phyloP scores from a whole-genome alignment of 2,113 vertebrate species.

The Melospiza georgiana region DNA sequence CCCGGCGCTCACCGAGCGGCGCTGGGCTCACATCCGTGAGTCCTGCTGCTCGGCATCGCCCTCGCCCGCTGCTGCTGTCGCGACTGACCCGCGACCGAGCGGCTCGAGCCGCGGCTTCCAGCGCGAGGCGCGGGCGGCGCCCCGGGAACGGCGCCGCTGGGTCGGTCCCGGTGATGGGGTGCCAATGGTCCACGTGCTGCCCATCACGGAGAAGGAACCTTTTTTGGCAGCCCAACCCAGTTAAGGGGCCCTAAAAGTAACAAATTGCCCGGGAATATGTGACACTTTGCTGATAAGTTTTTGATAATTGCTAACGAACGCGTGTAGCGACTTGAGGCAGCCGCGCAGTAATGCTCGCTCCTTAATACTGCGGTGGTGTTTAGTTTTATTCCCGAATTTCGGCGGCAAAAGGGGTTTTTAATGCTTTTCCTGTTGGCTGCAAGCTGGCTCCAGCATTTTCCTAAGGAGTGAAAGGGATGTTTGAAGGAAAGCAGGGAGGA shows the following conservation, averaged over 20 bases:
- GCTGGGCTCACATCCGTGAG: accelerated
- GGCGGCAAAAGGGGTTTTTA: neutral
- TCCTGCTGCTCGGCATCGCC: accelerated
- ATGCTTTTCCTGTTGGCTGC: neutral
- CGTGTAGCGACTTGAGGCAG: accelerated
- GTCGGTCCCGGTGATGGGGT: too few relatives aligned
- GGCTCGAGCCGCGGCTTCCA: neutral
- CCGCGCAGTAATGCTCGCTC: accelerated
- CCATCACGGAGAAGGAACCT: accelerated
- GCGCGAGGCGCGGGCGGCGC: neutral
- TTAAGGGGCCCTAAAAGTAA: accelerated
- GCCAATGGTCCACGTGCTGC: accelerated
- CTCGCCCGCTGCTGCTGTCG: neutral
- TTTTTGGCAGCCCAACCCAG: neutral
- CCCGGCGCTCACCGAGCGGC: neutral
- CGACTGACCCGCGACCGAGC: neutral
- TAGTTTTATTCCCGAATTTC: neutral
- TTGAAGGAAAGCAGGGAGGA: neutral
- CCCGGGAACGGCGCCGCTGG: accelerated
- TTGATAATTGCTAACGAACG: too few relatives aligned
- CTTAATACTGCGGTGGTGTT: accelerated
- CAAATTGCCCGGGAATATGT: accelerated
- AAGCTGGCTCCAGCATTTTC: neutral
- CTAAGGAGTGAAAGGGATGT: accelerated
- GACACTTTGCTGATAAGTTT: accelerated